Evolutionary conservation across 2,113 vertebrate genomes (phyloP).

Genomic region (Haplochromis vanheusdeni): DNA sequence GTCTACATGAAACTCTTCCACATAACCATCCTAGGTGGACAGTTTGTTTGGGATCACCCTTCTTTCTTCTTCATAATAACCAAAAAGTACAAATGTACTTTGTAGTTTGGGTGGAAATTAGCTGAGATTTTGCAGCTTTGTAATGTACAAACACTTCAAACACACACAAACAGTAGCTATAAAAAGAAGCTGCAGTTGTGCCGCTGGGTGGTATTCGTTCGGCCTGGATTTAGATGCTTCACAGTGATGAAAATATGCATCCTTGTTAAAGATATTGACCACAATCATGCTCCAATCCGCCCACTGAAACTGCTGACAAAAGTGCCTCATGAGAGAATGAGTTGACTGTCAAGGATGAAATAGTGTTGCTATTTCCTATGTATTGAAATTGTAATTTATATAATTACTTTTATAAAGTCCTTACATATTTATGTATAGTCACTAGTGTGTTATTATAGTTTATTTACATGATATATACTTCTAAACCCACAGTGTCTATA

Average conservation of each 20-base stretch:
- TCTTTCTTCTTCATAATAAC: neutral
- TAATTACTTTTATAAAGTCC: neutral
- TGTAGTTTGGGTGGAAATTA: neutral
- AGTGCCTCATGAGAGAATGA: neutral
- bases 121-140: neutral
- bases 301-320: neutral
- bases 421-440: neutral
- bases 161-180: neutral
- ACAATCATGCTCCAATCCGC: neutral
- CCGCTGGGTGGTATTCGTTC: neutral
- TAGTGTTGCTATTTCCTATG: neutral
- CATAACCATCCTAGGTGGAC: neutral
- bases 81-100: neutral
- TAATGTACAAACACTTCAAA: neutral
- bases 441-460: neutral
- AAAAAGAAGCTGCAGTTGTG: neutral
- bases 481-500: neutral
- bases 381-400: neutral
- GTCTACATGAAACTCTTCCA: neutral
- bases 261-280: neutral
- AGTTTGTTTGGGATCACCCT: neutral
- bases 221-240: neutral
- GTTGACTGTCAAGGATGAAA: neutral
- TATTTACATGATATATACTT: neutral
- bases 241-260: neutral